Base-by-base conservation (phyloP, 2,888 invertebrate species). In the Apodemia duryi region DNA sequence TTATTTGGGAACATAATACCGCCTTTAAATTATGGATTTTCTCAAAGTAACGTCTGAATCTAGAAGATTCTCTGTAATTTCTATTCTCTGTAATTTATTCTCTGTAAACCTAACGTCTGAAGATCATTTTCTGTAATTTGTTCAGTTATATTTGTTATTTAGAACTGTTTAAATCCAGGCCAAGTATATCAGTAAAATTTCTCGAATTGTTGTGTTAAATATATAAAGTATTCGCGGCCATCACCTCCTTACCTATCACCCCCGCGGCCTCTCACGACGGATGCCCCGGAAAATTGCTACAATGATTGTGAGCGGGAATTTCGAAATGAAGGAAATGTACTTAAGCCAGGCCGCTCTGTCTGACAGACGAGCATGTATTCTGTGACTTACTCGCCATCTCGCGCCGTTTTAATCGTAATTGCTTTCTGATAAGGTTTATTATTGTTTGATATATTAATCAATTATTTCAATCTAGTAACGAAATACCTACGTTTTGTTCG, bases 241-340 rank as follows among this genome's bases (percentile, higher is more conserved):
- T 3, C 38, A 68, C 63, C 86, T 81, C 88, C 70, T 57, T 21
- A 74, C 49, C 77, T 73, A 73, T 69, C 74, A 71, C 79, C 79
- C 81, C 78, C 79, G 77, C 78, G 80, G 80, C 81, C 81, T 82
- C 84, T 82, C 83, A 82, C 84, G 89, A 88, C 88, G 89, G 89
- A 89, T 88, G 88, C 88, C 74, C 85, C 83, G 86, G 90, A 90
- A 90, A 89, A 91, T 91, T 91, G 91, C 88, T 88, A 89, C 91
- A 90, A 90, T 90, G 87, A 91, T 91, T 88, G 89, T 84, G 74
- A 86, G 88, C 82, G 85, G 81, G 89, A 87, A 89, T 90, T 81
- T 78, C 86, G 85, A 86, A 88, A 91, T 91, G 91, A 91, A 89
- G 90, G 88, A 89, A 88, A 83, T 77, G 82, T 85, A 84, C 87